phyloP scores from a whole-genome alignment of 2,888 invertebrate genomes.

The Nebria salina region DNA sequence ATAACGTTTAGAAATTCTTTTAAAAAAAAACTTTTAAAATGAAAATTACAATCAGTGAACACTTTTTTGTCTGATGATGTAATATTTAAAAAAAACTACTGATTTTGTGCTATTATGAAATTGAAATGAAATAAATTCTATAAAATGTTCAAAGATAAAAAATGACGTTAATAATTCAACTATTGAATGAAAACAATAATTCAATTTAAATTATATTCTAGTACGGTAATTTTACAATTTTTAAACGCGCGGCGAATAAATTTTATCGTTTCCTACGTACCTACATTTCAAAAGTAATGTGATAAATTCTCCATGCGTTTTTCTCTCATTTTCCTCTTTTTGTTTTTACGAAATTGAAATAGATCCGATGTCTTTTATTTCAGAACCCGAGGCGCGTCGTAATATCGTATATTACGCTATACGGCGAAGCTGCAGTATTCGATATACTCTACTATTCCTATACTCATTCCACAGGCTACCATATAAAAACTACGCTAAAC shows the following conservation, averaged over 20 bases:
- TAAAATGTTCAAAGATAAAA: too few species aligned
- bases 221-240: neutral
- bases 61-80: too few species aligned
- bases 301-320: conserved; percentile 37
- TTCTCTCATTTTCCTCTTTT: neutral
- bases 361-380: conserved; percentile 27
- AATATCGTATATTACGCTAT: conserved; percentile 21
- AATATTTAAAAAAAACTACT: too few species aligned
- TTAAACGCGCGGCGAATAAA: neutral
- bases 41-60: too few species aligned
- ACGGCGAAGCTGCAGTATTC: neutral
- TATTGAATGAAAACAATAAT: neutral
- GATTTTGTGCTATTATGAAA: too few species aligned
- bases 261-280: neutral
- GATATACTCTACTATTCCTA: conserved; percentile 19
- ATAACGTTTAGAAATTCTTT: too few species aligned
- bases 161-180: neutral
- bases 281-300: conserved; percentile 28
- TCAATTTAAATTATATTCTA: neutral
- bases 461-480: too few species aligned
- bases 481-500: too few species aligned
- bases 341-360: conserved; percentile 27
- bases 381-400: conserved; percentile 14
- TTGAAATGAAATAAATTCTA: too few species aligned
- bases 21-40: too few species aligned